These are phyloP conservation scores for Drosophila formosana DNA, from an alignment of 2,888 invertebrate species.

Conservation along the genomic window DNA sequence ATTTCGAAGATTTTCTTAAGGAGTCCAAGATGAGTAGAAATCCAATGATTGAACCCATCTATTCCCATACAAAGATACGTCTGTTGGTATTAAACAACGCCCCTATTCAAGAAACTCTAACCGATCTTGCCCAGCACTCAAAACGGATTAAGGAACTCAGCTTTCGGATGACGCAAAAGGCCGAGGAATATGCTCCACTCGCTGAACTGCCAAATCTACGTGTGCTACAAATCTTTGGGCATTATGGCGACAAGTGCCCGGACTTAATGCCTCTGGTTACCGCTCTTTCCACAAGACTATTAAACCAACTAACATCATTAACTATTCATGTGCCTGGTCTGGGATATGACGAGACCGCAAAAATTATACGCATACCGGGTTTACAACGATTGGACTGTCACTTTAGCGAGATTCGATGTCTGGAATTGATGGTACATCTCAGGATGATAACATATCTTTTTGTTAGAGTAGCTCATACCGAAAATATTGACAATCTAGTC, in stretches of 20 bases:
- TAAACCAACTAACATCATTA: conserved; percentile 21
- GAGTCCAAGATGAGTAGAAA: conserved; percentile 29
- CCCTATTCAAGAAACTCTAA: conserved; percentile 19
- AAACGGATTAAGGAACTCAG: conserved; percentile 21
- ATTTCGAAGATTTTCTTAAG: conserved; percentile 1
- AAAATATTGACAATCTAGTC: conserved; percentile 20
- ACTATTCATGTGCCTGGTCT: conserved; percentile 21
- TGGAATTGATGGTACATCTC: conserved; percentile 12
- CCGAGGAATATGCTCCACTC: conserved; percentile 31
- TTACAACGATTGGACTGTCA: conserved; percentile 23
- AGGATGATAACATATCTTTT: conserved; percentile 12
- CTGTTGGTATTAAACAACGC: conserved; percentile 19
- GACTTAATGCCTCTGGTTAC: conserved; percentile 24
- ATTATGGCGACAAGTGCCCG: background rate
- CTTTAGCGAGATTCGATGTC: conserved; percentile 12
- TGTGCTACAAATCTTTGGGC: conserved; percentile 16
- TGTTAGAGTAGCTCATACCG: conserved; percentile 7
- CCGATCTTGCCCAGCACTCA: conserved; percentile 28
- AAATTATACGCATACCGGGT: conserved; percentile 18
- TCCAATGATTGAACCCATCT: conserved; percentile 18
- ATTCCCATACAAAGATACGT: conserved; percentile 32
- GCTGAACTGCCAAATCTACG: conserved; percentile 9
- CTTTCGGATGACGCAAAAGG: conserved; percentile 18
- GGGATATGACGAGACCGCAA: conserved; percentile 21
- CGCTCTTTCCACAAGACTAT: conserved; percentile 16